A percentile compares a stretch with the other conserved stretches of the same genome.
phyloP scores from a whole-genome alignment of 2,888 invertebrate species.

The Aplocera efformata region DNA sequence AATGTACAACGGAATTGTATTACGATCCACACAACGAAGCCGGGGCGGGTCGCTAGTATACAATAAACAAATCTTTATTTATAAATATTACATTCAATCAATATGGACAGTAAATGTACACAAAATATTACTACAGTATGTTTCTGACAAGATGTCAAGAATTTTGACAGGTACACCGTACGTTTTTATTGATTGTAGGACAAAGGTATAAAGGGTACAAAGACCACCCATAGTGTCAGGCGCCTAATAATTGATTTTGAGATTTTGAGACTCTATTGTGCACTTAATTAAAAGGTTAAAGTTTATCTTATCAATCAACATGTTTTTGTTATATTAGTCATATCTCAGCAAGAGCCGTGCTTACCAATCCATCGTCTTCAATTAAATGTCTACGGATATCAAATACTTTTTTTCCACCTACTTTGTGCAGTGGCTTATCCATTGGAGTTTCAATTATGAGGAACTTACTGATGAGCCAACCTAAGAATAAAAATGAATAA shows the following conservation, averaged over 20 bases:
- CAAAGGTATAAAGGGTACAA: slow-evolving; percentile 37
- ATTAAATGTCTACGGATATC: too few species aligned
- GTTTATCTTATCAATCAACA: slow-evolving; percentile 61
- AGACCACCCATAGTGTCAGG: slow-evolving; percentile 58
- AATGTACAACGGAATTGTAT: too few species aligned
- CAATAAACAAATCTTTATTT: too few species aligned
- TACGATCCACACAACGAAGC: too few species aligned
- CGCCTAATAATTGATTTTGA: slow-evolving; percentile 58
- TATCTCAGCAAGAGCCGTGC: slow-evolving; percentile 27
- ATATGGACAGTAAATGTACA: too few species aligned
- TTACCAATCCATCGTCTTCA: background rate
- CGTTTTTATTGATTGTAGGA: slow-evolving; percentile 55
- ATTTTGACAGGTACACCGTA: slow-evolving; percentile 22
- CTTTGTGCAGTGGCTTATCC: too few species aligned
- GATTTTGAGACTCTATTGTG: slow-evolving; percentile 52
- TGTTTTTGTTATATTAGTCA: slow-evolving; percentile 49
- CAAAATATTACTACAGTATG: background rate
- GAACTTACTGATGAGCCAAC: too few species aligned
- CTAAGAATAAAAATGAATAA: too few species aligned
- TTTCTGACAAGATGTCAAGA: slow-evolving; percentile 48
- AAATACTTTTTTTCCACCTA: too few species aligned
- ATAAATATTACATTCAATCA: too few species aligned
- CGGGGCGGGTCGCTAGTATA: too few species aligned
- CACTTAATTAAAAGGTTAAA: slow-evolving; percentile 55
- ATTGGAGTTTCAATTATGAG: too few species aligned